Percentiles rank a stretch among this genome's conserved stretches.
These are phyloP conservation scores for Glyphotaelius pellucidus DNA, from an alignment of 2,888 invertebrate species.

Conservation along the genomic window DNA sequence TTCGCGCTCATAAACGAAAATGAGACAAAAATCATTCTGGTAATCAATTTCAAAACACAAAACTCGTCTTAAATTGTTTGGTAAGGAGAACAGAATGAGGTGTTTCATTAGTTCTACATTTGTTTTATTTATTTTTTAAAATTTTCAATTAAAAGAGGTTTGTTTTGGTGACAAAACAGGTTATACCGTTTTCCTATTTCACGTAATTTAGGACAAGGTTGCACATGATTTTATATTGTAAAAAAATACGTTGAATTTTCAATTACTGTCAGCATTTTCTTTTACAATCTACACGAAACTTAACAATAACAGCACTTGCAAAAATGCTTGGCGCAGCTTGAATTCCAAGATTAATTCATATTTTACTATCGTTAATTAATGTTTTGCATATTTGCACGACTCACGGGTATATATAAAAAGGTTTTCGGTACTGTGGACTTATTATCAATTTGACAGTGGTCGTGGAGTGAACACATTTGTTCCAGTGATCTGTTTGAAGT, in stretches of 20 bases:
- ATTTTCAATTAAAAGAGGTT: not conserved
- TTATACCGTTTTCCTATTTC: not conserved
- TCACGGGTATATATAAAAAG: constrained; percentile 2
- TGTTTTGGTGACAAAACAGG: not conserved
- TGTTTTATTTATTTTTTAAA: not conserved
- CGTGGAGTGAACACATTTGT: not conserved
- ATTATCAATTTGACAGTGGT: constrained; percentile 24
- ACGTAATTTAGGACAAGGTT: not conserved
- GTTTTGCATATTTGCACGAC: constrained; percentile 32
- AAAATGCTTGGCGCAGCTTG: constrained; percentile 3
- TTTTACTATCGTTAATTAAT: constrained; percentile 8
- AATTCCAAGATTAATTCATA: constrained; percentile 6
- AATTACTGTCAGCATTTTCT: constrained; percentile 12
- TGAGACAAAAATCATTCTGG: too few relatives aligned
- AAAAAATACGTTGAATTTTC: not conserved
- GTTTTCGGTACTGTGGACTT: constrained; percentile 1
- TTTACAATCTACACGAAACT: not conserved
- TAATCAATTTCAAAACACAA: too few relatives aligned
- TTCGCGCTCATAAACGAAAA: too few relatives aligned
- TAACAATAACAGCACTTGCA: not conserved
- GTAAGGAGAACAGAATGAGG: too few relatives aligned
- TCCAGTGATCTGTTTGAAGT: not conserved
- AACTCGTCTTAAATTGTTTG: too few relatives aligned
- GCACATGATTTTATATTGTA: not conserved
- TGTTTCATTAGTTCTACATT: too few relatives aligned